Evolutionary conservation across 2,113 vertebrate species (phyloP), one percentile per base, ranked within the genome.

Genomic region (Noturus placidus): DNA sequence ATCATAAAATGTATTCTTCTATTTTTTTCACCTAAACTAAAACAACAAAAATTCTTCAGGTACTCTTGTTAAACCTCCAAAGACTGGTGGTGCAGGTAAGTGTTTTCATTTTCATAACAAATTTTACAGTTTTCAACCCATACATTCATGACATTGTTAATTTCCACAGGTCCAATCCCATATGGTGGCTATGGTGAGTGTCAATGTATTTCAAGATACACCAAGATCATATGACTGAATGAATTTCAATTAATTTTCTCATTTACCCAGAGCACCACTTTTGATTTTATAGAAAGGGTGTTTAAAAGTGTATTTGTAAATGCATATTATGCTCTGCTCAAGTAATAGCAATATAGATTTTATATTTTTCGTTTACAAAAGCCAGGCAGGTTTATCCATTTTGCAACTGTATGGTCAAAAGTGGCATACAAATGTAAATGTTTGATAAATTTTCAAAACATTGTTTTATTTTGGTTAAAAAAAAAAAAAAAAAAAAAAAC

Each of bases 1-100:
- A 82, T 46, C 35, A 42, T 63, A 5, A 61, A 25, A 46, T 67
- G 14, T 63, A 13, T 22, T n/a, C 22, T 10, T 46, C 14, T 57
- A 5, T 8, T 59, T 35, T 82, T 42, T 54, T 56, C 7, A 20
- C 50, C 6, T 30, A 30, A 77, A n/a, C 19, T 13, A 11, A 61
- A 46, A 67, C 52, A 4, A 46, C 46, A 50, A 50, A 50, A 50
- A 30, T 46, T 78, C 85, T 59, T 90, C 85, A 78, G 92, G 91
- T 50, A 57, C 91, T 82, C 89, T 87, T 38, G 90, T 59, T 54
- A 95, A 95, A 93, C 79, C 91, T 69, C 92, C 94, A 35, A 95
- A 95, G 91, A 92, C 91, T 57, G 87, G 91, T 90, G 93, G 38
- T 56, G 42, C 76, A 13, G 87, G 87, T 59, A 79, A 88, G 78